These are phyloP conservation scores for Ivindomyrus marchei DNA, from an alignment of 2,113 vertebrate genomes.

Conservation along the genomic window DNA sequence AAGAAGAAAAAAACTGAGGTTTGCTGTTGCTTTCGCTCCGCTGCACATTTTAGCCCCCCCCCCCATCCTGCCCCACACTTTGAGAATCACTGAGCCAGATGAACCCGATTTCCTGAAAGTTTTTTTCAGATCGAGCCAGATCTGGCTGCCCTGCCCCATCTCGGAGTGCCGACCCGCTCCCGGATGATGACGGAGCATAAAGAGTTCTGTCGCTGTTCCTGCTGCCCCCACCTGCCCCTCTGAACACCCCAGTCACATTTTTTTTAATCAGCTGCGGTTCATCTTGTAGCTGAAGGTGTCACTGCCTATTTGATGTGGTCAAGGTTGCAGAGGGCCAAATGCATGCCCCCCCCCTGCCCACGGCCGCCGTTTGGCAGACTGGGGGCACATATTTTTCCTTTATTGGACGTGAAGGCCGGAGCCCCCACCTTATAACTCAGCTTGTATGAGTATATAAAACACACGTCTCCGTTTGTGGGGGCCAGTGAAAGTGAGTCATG, in stretches of 20 bases:
- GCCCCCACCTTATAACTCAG: background rate
- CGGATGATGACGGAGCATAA: background rate
- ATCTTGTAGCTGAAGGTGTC: background rate
- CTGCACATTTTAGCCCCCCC: too few relatives aligned
- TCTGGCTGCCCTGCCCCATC: background rate
- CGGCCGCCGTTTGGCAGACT: background rate
- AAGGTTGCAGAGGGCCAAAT: background rate
- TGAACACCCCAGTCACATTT: background rate
- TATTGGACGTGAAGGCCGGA: constrained; percentile 7
- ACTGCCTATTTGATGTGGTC: background rate
- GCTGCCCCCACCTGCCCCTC: background rate
- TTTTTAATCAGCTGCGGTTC: background rate
- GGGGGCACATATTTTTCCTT: background rate
- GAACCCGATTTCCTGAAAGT: background rate
- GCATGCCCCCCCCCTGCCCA: background rate
- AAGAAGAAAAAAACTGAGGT: too few relatives aligned
- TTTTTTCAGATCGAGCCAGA: background rate
- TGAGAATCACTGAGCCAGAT: background rate
- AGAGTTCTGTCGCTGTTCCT: background rate
- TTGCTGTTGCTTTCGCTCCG: too few relatives aligned
- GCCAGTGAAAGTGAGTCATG: constrained; percentile 9
- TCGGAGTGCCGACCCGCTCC: background rate
- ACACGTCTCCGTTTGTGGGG: background rate
- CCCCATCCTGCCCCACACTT: background rate
- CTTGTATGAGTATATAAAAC: constrained; percentile 15